These are phyloP conservation scores for Porites lutea DNA, from an alignment of 64 coral and sea anemone species.

Conservation along the genomic window DNA sequence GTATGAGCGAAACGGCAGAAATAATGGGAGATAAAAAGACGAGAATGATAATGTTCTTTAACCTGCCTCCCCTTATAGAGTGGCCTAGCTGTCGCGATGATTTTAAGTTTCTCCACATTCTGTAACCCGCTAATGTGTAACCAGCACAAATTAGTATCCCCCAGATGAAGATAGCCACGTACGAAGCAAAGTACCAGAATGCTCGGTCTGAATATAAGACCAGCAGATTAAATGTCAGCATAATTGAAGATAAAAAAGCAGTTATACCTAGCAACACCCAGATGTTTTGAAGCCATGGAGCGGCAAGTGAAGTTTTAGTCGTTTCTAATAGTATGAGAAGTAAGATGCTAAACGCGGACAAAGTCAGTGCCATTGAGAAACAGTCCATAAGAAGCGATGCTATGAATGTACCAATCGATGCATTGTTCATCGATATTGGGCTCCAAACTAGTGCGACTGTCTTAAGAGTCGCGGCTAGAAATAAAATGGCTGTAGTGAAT, in stretches of 20 bases:
- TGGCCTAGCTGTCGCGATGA: background rate
- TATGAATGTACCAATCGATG: background rate
- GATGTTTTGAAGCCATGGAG: background rate
- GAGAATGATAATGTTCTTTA: background rate
- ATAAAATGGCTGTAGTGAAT: background rate
- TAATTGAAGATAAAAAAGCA: background rate
- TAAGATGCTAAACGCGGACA: slow-evolving; percentile 4
- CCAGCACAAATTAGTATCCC: background rate
- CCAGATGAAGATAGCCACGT: background rate
- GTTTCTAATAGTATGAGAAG: background rate
- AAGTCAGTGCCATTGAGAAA: background rate
- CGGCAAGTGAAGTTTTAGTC: background rate
- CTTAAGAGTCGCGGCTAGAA: slow-evolving; percentile 4
- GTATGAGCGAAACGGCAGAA: background rate
- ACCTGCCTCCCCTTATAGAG: no score
- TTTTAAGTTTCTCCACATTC: slow-evolving; percentile 10
- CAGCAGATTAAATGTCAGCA: background rate
- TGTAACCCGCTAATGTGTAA: background rate
- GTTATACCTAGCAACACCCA: background rate
- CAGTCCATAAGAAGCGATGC: background rate
- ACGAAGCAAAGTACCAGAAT: background rate
- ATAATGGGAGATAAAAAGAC: background rate
- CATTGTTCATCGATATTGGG: background rate
- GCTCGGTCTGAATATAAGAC: background rate
- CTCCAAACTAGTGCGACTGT: slow-evolving; percentile 5